Evolutionary conservation across 1,140 invertebrate species (phyloP).

Genomic region (Drosophila mauritiana): DNA sequence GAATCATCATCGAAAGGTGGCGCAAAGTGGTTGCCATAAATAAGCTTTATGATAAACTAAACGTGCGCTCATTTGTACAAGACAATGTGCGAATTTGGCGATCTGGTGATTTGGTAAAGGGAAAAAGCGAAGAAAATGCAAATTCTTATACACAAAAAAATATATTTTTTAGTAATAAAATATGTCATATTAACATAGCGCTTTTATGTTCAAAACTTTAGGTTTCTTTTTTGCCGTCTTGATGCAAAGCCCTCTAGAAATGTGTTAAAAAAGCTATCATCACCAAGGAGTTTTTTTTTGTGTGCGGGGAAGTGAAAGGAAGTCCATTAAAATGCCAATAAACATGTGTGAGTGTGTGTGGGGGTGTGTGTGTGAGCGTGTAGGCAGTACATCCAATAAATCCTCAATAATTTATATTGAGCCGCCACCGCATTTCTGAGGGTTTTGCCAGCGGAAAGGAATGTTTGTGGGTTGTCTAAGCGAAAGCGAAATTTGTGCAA

Average conservation of each 20-base stretch:
- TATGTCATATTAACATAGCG: too few relatives aligned
- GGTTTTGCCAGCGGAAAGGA: slow-evolving; percentile 5
- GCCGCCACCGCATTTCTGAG: slow-evolving; percentile 47
- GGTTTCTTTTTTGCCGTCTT: too few relatives aligned
- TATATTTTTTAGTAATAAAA: too few relatives aligned
- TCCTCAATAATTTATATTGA: slow-evolving; percentile 69
- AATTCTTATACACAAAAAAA: too few relatives aligned
- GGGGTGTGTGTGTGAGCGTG: slow-evolving; percentile 5
- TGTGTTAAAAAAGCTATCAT: background rate
- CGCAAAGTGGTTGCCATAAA: slow-evolving; percentile 63
- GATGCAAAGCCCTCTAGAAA: background rate
- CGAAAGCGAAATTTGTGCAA: slow-evolving; percentile 66
- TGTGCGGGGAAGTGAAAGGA: background rate
- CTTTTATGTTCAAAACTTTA: too few relatives aligned
- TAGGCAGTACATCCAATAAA: slow-evolving; percentile 52
- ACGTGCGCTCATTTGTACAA: slow-evolving; percentile 63
- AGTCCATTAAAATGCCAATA: slow-evolving; percentile 62
- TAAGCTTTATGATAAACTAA: slow-evolving; percentile 64
- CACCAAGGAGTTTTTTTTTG: background rate
- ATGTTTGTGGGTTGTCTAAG: slow-evolving; percentile 23
- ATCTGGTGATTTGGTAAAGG: slow-evolving; percentile 2
- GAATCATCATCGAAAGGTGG: slow-evolving; percentile 38
- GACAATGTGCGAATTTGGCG: slow-evolving; percentile 9
- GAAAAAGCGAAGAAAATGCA: too few relatives aligned
- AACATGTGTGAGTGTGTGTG: background rate